Percentiles rank a stretch among this genome's conserved stretches.
Conservation (phyloP, 1,140 invertebrate genomes). For the Neotoxoptera formosana region DNA sequence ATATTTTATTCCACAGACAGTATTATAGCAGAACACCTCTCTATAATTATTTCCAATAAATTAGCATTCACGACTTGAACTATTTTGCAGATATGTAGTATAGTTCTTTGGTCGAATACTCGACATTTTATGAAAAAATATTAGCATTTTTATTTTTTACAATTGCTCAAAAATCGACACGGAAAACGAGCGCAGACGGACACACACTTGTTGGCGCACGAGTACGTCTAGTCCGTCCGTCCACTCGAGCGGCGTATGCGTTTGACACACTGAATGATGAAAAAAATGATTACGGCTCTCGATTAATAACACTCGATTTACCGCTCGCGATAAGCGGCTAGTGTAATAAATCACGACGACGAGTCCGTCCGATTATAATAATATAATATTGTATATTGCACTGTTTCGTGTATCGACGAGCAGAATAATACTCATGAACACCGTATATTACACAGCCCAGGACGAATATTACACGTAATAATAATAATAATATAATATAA, state of each 20-base stretch:
- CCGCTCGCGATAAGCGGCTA: background rate
- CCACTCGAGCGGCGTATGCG: background rate
- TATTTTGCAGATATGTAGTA: too few species aligned
- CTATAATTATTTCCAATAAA: too few species aligned
- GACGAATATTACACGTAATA: background rate
- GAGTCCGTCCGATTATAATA: background rate
- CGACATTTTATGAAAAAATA: too few species aligned
- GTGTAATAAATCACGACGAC: background rate
- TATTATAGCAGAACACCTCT: too few species aligned
- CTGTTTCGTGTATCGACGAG: background rate
- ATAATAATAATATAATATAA: background rate
- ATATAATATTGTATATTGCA: too few species aligned
- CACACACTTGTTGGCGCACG: background rate
- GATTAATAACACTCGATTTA: constrained; percentile 35
- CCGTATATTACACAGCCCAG: background rate
- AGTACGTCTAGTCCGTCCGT: background rate
- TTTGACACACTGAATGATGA: background rate
- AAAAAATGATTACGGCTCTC: background rate
- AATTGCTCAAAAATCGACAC: background rate
- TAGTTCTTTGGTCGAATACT: too few species aligned
- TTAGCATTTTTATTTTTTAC: too few species aligned
- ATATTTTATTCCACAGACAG: too few species aligned
- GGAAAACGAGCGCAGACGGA: background rate
- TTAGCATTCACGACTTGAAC: too few species aligned
- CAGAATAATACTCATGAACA: background rate